Evolutionary conservation across 2,888 invertebrate species (phyloP).

Genomic region (Bellardia bayeri): DNA sequence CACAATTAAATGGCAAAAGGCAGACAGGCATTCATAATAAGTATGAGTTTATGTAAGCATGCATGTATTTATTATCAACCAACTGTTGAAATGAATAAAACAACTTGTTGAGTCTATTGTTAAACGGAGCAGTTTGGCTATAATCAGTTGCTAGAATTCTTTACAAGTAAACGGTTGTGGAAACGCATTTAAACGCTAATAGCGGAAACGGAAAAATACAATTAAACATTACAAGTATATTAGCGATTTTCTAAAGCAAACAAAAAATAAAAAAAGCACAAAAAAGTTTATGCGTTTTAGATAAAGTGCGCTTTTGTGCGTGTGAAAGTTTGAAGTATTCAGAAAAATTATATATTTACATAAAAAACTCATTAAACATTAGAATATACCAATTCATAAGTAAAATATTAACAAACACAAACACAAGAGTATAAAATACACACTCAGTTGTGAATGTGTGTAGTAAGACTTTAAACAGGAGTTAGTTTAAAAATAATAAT

Average conservation of each 20-base stretch:
- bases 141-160: conserved; percentile 58
- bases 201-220: conserved; percentile 43
- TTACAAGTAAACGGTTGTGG: conserved; percentile 54
- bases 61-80: conserved; percentile 20
- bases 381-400: background rate
- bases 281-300: background rate
- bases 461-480: background rate
- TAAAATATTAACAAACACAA: background rate
- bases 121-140: conserved; percentile 4
- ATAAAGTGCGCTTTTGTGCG: background rate
- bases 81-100: conserved; percentile 45
- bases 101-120: conserved; percentile 66
- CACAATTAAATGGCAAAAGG: conserved; percentile 34
- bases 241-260: background rate
- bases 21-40: conserved; percentile 32
- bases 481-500: background rate
- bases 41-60: background rate
- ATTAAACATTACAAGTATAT: background rate
- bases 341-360: conserved; percentile 1
- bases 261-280: background rate
- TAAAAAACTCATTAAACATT: background rate
- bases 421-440: background rate
- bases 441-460: background rate
- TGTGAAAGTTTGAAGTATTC: background rate
- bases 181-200: conserved; percentile 36